Conservation (phyloP, 2,113 vertebrate genomes). For the Lynx canadensis region DNA sequence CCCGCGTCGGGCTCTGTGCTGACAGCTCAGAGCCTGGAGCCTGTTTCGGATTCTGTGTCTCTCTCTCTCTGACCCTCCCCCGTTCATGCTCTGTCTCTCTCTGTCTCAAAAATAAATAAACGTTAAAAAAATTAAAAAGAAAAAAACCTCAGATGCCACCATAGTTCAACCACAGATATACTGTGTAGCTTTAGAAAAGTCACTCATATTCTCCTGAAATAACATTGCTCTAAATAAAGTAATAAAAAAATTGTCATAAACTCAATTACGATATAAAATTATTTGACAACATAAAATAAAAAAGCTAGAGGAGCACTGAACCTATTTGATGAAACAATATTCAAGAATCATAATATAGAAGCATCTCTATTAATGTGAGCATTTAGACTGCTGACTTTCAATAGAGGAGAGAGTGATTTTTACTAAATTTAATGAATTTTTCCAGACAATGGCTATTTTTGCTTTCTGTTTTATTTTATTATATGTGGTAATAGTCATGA, state of each 20-base stretch:
- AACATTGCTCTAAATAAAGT: background rate
- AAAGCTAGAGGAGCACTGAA: background rate
- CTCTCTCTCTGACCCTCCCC: no score
- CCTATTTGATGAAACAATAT: constrained; percentile 16
- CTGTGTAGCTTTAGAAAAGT: background rate
- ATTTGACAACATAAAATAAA: background rate
- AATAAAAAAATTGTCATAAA: constrained; percentile 30
- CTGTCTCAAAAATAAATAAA: no score
- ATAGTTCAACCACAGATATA: background rate
- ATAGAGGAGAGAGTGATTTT: background rate
- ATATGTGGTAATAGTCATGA: background rate
- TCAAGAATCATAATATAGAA: background rate
- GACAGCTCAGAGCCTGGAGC: no score
- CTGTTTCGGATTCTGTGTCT: no score
- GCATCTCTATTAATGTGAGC: background rate
- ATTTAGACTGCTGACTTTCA: background rate
- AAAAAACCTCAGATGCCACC: background rate
- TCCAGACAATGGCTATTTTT: background rate
- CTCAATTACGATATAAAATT: background rate
- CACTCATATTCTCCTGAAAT: background rate
- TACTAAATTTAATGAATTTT: constrained; percentile 45
- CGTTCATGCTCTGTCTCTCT: no score
- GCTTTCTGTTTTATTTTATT: constrained; percentile 34
- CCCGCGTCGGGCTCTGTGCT: no score
- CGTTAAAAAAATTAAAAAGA: no score